Percentiles rank a stretch among this genome's conserved stretches.
phyloP scores from a whole-genome alignment of 1,140 invertebrate genomes.

The Cecropterus lyciades region DNA sequence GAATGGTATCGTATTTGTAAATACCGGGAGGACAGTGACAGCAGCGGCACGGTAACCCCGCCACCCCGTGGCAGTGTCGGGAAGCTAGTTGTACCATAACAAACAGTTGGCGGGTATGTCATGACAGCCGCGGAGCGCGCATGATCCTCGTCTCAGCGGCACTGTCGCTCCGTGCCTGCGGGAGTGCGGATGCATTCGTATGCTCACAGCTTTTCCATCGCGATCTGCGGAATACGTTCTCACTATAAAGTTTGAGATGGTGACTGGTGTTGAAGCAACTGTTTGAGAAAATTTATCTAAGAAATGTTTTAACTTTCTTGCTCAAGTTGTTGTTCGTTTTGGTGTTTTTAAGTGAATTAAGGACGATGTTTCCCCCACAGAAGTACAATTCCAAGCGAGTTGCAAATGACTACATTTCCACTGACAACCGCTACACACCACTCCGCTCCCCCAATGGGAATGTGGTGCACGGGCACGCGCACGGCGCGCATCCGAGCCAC shows the following conservation, averaged over 20 bases:
- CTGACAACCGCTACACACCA: slow-evolving; percentile 73
- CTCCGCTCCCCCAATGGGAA: slow-evolving; percentile 78
- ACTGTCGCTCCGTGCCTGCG: neutral
- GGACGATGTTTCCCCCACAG: slow-evolving; percentile 53
- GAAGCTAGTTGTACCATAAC: slow-evolving; percentile 1
- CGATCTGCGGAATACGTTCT: neutral
- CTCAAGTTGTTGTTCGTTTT: slow-evolving; percentile 10
- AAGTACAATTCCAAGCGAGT: slow-evolving; percentile 77
- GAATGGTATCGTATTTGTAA: slow-evolving; percentile 19
- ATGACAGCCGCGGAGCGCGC: slow-evolving; percentile 9
- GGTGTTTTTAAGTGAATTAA: slow-evolving; percentile 20
- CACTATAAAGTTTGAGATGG: neutral
- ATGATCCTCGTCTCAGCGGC: neutral
- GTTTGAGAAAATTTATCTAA: slow-evolving; percentile 5
- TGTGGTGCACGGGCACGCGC: slow-evolving; percentile 57
- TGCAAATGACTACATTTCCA: slow-evolving; percentile 84
- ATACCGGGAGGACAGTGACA: neutral
- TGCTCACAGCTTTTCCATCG: neutral
- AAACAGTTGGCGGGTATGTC: slow-evolving; percentile 9
- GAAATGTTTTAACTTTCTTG: neutral
- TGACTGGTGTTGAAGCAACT: neutral
- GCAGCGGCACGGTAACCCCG: neutral
- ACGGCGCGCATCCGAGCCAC: slow-evolving; percentile 85
- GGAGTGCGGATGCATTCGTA: slow-evolving; percentile 6
- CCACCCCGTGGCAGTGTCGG: slow-evolving; percentile 4